phyloP scores from a whole-genome alignment of 2,797 vertebrate species.

The Adrianichthys oophorus region DNA sequence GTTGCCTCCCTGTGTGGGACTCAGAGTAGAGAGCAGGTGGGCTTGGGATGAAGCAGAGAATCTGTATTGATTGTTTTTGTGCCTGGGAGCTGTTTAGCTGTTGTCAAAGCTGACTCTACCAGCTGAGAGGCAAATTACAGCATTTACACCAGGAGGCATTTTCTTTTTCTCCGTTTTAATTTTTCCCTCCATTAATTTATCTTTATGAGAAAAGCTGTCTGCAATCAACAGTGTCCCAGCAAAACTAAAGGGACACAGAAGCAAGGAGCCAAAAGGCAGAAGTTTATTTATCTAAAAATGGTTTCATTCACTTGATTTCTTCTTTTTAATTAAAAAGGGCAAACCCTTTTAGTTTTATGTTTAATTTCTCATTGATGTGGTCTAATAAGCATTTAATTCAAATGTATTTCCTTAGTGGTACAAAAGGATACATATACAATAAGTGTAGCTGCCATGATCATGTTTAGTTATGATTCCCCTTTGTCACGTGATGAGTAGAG shows the following conservation, averaged over 20 bases:
- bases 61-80: constrained; percentile 95
- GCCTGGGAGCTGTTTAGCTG: constrained; percentile 92
- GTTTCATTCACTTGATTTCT: no score
- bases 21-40: constrained; percentile 87
- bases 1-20: constrained; percentile 72
- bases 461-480: no score
- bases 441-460: no score
- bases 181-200: constrained; percentile 57
- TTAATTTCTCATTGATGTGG: no score
- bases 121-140: constrained; percentile 99
- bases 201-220: constrained; percentile 54
- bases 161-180: constrained; percentile 58
- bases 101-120: constrained; percentile 97
- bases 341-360: no score
- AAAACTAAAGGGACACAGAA: constrained; percentile 19
- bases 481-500: no score
- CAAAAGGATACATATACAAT: no score
- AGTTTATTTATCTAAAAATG: no score
- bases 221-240: constrained; percentile 60
- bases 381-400: no score
- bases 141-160: constrained; percentile 94
- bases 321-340: no score
- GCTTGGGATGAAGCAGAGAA: constrained; percentile 88
- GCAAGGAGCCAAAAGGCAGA: constrained; percentile 10
- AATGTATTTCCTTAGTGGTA: no score